Percentiles rank a stretch among this genome's conserved stretches.
phyloP scores from a whole-genome alignment of 2,113 vertebrate genomes.

The Meleagris gallopavo region DNA sequence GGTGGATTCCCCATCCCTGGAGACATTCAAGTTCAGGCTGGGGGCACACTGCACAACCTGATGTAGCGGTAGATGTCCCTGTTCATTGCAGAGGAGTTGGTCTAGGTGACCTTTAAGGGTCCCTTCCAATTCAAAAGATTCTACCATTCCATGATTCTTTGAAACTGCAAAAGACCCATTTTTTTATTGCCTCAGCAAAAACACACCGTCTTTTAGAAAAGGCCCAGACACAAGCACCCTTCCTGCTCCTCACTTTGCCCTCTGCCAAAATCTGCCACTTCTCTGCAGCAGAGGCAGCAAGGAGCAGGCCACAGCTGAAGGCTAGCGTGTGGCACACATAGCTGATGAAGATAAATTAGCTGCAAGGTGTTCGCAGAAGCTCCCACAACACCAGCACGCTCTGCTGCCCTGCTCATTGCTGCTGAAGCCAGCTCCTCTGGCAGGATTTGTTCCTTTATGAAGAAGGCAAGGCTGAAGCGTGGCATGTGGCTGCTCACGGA shows the following conservation, averaged over 20 bases:
- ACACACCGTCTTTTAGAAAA: not conserved
- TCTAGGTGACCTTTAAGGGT: too few species aligned
- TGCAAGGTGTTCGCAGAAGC: not conserved
- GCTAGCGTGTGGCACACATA: fast-evolving
- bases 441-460: not conserved
- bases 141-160: too few species aligned
- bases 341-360: not conserved
- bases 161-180: not conserved
- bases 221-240: fast-evolving
- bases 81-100: too few species aligned
- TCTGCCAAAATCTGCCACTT: not conserved
- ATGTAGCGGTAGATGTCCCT: too few species aligned
- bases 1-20: too few species aligned
- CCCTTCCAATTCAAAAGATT: too few species aligned
- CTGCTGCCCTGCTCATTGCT: not conserved
- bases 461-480: not conserved
- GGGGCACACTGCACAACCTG: too few species aligned
- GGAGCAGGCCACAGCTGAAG: not conserved
- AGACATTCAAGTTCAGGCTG: too few species aligned
- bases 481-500: not conserved
- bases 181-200: not conserved
- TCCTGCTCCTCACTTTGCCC: not conserved
- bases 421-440: fast-evolving
- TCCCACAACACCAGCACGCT: not conserved
- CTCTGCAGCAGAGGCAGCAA: not conserved